Conservation (phyloP, 2,888 invertebrate species). For the Cephus pulcher region DNA sequence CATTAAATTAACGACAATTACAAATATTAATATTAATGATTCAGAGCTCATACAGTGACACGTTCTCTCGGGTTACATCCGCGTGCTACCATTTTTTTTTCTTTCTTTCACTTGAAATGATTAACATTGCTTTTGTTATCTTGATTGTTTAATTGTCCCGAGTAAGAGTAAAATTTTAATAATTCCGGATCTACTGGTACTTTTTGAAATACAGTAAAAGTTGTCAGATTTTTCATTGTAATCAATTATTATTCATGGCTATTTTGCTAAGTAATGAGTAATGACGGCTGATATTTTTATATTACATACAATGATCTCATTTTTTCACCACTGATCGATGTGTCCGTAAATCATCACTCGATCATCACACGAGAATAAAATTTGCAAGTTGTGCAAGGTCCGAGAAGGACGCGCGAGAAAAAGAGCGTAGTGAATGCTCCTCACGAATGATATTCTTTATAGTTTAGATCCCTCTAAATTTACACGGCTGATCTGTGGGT, state of each 20-base stretch:
- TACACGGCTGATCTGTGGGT: constrained; percentile 6
- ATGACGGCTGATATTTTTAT: not conserved
- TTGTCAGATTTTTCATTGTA: not conserved
- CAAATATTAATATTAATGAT: not conserved
- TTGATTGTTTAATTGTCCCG: not conserved
- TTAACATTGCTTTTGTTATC: not conserved
- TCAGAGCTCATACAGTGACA: not conserved
- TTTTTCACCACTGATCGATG: not conserved
- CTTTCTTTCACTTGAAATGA: not conserved
- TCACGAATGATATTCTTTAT: not conserved
- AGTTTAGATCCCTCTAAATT: not conserved
- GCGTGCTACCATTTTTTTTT: not conserved
- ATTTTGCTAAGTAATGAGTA: not conserved
- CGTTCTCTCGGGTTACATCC: not conserved
- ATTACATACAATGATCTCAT: not conserved
- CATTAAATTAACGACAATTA: not conserved
- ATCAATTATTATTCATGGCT: not conserved
- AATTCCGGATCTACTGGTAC: not conserved
- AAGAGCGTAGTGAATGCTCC: not conserved
- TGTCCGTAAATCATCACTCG: not conserved
- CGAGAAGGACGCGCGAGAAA: not conserved
- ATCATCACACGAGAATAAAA: no score
- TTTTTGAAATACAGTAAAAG: not conserved
- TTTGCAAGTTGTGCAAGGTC: no score
- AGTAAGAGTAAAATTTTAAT: not conserved